A percentile compares a stretch with the other conserved stretches of the same genome.
Conservation (phyloP, 2,888 invertebrate genomes). For the Ischnus inquisitorius region DNA sequence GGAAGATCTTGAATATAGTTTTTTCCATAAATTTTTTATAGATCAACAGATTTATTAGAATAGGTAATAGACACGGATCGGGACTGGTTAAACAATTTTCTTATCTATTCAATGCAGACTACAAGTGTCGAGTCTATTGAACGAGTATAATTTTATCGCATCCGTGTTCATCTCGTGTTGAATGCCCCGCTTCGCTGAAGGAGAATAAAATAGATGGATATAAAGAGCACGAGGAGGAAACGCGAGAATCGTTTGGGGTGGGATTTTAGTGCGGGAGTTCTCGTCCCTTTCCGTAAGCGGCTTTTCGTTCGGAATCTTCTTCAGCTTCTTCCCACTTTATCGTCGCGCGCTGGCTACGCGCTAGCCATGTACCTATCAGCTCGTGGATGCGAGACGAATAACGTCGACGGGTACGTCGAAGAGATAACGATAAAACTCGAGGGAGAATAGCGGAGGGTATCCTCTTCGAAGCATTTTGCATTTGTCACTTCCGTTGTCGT, state of each 20-base stretch:
- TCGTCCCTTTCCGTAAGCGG: constrained; percentile 45
- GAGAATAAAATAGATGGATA: constrained; percentile 20
- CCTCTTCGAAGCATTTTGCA: constrained; percentile 14
- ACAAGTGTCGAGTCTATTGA: background rate
- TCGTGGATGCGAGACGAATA: constrained; percentile 29
- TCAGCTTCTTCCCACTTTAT: constrained; percentile 63
- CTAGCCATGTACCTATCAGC: constrained; percentile 15
- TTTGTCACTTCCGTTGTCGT: constrained; percentile 32
- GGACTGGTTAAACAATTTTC: background rate
- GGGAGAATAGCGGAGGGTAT: background rate
- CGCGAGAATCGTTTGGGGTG: constrained; percentile 17
- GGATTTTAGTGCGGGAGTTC: constrained; percentile 42
- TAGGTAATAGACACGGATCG: no score
- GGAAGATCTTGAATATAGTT: background rate
- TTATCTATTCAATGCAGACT: background rate
- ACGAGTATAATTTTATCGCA: background rate
- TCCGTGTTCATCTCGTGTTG: constrained; percentile 12
- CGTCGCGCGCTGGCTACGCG: constrained; percentile 21
- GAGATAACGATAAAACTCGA: constrained; percentile 4
- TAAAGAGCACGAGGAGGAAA: constrained; percentile 24
- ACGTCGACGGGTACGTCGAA: constrained; percentile 8
- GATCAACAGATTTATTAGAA: no score
- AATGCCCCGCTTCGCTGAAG: background rate
- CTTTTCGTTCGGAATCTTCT: constrained; percentile 53
- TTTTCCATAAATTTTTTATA: no score